These are phyloP conservation scores for Bombus waltoni DNA, from an alignment of 1,140 invertebrate species.

Conservation along the genomic window DNA sequence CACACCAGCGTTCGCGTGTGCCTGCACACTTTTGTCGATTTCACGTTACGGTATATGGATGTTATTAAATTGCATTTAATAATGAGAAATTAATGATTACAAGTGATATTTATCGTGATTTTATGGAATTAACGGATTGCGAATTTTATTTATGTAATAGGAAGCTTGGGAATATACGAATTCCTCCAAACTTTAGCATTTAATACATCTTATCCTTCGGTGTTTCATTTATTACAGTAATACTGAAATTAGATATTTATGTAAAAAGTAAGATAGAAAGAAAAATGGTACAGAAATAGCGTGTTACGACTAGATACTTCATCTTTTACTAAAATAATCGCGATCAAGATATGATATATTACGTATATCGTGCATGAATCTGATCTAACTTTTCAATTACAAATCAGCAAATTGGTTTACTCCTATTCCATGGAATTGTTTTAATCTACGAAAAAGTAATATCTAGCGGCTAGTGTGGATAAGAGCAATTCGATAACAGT, in stretches of 20 bases:
- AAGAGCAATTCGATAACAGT: not conserved
- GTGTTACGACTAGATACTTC: too few species aligned
- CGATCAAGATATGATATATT: too few species aligned
- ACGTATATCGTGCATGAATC: too few species aligned
- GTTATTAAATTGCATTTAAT: not conserved
- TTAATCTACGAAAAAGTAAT: not conserved
- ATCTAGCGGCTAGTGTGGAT: not conserved
- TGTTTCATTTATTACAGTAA: too few species aligned
- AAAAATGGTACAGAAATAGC: too few species aligned
- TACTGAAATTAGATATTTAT: too few species aligned
- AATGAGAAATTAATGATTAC: not conserved
- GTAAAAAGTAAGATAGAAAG: too few species aligned
- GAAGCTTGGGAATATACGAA: not conserved
- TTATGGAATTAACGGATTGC: not conserved
- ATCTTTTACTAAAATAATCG: too few species aligned
- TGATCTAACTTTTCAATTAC: too few species aligned
- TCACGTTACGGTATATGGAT: not conserved
- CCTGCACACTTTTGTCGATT: not conserved
- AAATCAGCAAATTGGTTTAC: not conserved
- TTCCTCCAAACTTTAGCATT: too few species aligned
- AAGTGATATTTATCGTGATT: not conserved
- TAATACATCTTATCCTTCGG: too few species aligned
- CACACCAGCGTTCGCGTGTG: not conserved
- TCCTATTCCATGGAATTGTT: not conserved
- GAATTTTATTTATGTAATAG: not conserved